These are phyloP conservation scores for Aphaenogaster floridana DNA, from an alignment of 1,140 invertebrate genomes.

Conservation along the genomic window DNA sequence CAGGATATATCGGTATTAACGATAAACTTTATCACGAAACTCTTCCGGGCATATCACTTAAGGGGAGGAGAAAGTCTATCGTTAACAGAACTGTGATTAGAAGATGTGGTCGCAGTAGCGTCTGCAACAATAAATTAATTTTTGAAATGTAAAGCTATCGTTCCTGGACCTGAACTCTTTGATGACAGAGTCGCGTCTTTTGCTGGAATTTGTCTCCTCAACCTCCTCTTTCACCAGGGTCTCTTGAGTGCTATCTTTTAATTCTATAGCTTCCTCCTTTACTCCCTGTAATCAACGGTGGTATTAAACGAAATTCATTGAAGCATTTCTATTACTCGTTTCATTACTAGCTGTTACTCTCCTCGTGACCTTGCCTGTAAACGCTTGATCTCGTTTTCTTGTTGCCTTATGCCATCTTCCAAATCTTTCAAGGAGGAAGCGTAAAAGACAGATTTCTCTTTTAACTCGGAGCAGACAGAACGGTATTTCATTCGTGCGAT, in stretches of 20 bases:
- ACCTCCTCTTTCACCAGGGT: constrained; percentile 90
- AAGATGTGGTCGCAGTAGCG: not conserved
- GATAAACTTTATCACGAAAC: too few species aligned
- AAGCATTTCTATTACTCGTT: not conserved
- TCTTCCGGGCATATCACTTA: too few species aligned
- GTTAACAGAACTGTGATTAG: not conserved
- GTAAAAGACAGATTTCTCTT: constrained; percentile 91
- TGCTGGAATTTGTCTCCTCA: constrained; percentile 88
- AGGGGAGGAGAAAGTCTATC: not conserved
- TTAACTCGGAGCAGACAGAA: constrained; percentile 90
- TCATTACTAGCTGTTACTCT: constrained; percentile 8
- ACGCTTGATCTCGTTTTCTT: constrained; percentile 91
- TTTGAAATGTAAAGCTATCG: not conserved
- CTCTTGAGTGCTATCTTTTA: constrained; percentile 90
- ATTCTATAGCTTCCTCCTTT: constrained; percentile 90
- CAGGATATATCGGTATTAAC: too few species aligned
- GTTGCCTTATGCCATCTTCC: constrained; percentile 89
- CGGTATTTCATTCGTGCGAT: constrained; percentile 92
- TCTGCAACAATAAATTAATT: not conserved
- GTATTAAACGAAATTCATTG: not conserved
- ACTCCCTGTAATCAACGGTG: constrained; percentile 85
- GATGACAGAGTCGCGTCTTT: constrained; percentile 89
- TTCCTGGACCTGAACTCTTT: constrained; percentile 84
- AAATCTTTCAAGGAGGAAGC: constrained; percentile 91
- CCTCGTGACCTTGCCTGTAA: constrained; percentile 82